phyloP scores from a whole-genome alignment of 23 tunicate species.

The Trididemnum nubilum region DNA sequence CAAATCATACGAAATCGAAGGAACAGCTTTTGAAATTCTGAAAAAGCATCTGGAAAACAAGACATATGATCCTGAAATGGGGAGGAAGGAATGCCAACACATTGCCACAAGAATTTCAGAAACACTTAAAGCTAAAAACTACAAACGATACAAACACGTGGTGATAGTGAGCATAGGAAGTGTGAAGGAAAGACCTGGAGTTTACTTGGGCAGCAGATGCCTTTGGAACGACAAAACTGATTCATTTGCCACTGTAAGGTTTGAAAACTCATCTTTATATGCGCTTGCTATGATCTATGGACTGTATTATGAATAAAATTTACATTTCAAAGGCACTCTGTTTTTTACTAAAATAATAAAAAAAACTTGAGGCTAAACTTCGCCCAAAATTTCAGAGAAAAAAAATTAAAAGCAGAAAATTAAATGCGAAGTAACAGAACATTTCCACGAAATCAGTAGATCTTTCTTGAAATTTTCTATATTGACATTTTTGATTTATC shows the following conservation, averaged over 20 bases:
- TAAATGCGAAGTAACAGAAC: no score
- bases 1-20: conserved; percentile 89
- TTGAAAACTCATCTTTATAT: conserved; percentile 79
- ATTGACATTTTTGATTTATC: no score
- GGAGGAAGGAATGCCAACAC: conserved; percentile 55
- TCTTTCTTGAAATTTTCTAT: no score
- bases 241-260: conserved; percentile 87
- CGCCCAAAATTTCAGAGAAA: no score
- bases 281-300: conserved; percentile 98
- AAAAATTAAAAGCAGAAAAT: no score
- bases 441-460: no score
- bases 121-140: conserved; percentile 71
- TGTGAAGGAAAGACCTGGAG: conserved; percentile 84
- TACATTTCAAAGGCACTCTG: no score
- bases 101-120: conserved; percentile 90
- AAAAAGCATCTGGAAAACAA: conserved; percentile 62
- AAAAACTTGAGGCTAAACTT: no score
- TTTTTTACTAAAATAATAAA: no score
- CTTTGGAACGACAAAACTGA: conserved; percentile 98
- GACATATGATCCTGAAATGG: conserved; percentile 77
- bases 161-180: conserved; percentile 95
- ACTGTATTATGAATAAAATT: conserved; percentile 75
- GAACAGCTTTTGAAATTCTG: conserved; percentile 62
- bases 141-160: conserved; percentile 90
- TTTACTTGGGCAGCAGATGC: conserved; percentile 93